Evolutionary conservation across 2,888 invertebrate genomes (phyloP).

Genomic region (Trissolcus japonicus): DNA sequence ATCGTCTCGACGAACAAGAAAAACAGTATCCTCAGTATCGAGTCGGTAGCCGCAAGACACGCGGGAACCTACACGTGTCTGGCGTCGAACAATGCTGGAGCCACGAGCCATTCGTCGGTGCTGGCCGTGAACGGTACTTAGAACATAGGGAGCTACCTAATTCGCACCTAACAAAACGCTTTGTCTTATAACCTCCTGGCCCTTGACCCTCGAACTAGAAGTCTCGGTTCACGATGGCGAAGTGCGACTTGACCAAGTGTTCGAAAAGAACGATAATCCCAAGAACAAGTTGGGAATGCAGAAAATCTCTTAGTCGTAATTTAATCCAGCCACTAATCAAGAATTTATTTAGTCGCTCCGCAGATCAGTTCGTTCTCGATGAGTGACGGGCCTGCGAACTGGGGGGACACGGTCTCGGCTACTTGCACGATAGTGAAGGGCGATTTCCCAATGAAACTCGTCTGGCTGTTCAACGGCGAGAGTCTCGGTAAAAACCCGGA

Average conservation of each 20-base stretch:
- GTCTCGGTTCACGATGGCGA: neutral
- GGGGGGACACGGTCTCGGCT: slow-evolving; percentile 83
- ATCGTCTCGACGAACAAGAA: slow-evolving; percentile 76
- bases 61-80: slow-evolving; percentile 86
- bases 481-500: slow-evolving; percentile 74
- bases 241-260: too few species aligned
- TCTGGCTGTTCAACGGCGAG: slow-evolving; percentile 85
- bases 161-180: neutral
- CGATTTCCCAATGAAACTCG: slow-evolving; percentile 84
- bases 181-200: neutral
- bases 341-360: slow-evolving; percentile 81
- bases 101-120: slow-evolving; percentile 82
- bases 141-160: too few species aligned
- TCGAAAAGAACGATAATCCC: too few species aligned
- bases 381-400: slow-evolving; percentile 83
- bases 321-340: slow-evolving; percentile 28
- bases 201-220: too few species aligned
- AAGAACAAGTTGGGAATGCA: too few species aligned
- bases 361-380: slow-evolving; percentile 85
- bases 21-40: slow-evolving; percentile 78
- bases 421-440: slow-evolving; percentile 85
- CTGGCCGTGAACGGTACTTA: slow-evolving; percentile 85
- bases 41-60: slow-evolving; percentile 81
- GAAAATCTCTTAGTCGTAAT: too few species aligned
- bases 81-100: slow-evolving; percentile 84